Evolutionary conservation across 2,797 vertebrate genomes (phyloP), one percentile per base, ranked within the genome.

Genomic region (Mycteria americana): DNA sequence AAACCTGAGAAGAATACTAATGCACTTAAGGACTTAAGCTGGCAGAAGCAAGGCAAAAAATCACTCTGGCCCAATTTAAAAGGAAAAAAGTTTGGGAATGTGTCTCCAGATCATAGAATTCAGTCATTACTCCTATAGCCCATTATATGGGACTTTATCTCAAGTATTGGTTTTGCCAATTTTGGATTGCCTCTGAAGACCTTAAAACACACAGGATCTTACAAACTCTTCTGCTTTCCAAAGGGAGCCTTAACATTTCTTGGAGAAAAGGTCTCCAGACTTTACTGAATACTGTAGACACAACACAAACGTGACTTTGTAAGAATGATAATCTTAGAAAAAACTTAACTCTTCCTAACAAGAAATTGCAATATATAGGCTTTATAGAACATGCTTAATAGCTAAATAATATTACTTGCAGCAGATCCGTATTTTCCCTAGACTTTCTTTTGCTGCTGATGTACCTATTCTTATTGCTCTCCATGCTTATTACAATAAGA

Each of bases 1-100:
- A 73, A 88, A 81, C 12, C 39, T 53, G 72, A 59, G 30, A 60
- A 87, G 77, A 91, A 62, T 89, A 50, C 80, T 81, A 89, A 87
- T 73, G 24, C 31, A 68, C 27, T 72, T 81, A 77, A 76, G 13
- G 10, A 83, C 17, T 84, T 85, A 68, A 83, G 15, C 37, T 77
- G 48, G 5, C 37, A 75, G 28, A 88, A 68, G 11, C 14, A 56
- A 73, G 21, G 37, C 33, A 35, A 85, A 80, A 75, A 35, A 12
- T n/a, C 9, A 31, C 28, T 73, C 35, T 51, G 3, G 33, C 24
- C 10, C 11, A 51, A 1, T 87, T 57, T 16, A 31, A 85, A 67
- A 50, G 10, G 18, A 57, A 82, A 86, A 59, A 53, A 33, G 4
- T 22, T 57, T 10, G 43, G n/a, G 10, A 85, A 54, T 46, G 9